Conservation (phyloP, 2,113 vertebrate species). For the Pyrgilauda ruficollis region DNA sequence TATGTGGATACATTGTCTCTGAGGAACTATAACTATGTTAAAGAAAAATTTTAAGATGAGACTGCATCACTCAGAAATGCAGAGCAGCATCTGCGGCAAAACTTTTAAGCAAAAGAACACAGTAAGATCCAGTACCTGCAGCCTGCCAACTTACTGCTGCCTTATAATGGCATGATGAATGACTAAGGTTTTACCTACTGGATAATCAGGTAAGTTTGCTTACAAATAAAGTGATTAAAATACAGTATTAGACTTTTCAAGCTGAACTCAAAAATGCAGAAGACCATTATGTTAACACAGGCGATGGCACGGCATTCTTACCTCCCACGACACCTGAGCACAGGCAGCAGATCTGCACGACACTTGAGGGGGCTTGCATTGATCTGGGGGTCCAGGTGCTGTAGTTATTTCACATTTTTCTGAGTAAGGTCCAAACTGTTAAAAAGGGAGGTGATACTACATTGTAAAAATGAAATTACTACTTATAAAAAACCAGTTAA, state of each 20-base stretch:
- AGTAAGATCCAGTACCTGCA: not conserved
- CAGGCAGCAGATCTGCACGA: slow-evolving; percentile 88
- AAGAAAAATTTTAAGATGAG: not conserved
- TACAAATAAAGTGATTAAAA: not conserved
- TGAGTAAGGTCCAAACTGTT: slow-evolving; percentile 87
- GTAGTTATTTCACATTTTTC: slow-evolving; percentile 90
- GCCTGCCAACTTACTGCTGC: not conserved
- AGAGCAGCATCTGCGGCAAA: not conserved
- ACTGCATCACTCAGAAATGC: not conserved
- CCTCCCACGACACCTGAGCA: slow-evolving; percentile 92
- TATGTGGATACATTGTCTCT: not conserved
- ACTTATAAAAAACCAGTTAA: not conserved
- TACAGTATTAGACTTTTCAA: not conserved
- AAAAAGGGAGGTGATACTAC: slow-evolving; percentile 18
- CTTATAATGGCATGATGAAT: not conserved
- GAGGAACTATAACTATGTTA: not conserved
- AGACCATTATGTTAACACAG: not conserved
- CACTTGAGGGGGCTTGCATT: slow-evolving; percentile 85
- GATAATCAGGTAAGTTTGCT: not conserved
- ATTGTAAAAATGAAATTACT: not conserved
- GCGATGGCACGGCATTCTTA: slow-evolving; percentile 57
- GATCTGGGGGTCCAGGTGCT: slow-evolving; percentile 90
- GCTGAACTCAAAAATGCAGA: not conserved
- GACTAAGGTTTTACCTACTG: not conserved
- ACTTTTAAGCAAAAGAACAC: not conserved